Base-by-base conservation (phyloP, 2,113 vertebrate species). In the Natator depressus region DNA sequence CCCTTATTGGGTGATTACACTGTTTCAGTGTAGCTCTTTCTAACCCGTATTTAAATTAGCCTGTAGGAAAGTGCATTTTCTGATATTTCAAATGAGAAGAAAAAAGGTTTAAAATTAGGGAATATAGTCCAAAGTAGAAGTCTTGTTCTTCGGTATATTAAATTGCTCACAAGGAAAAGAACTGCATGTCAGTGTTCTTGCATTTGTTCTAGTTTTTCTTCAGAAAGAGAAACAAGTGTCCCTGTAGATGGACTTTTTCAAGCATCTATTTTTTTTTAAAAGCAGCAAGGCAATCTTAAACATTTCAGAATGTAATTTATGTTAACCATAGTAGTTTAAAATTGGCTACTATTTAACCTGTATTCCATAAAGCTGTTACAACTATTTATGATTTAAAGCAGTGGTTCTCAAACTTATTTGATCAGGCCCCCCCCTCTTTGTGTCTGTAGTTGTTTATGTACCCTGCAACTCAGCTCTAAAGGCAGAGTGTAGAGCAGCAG, bases 201-300 rank as follows among this genome's bases (percentile, higher is more conserved):
- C 76, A 31, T 87, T 93, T 87, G 38, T 89, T 92, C 50, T 87
- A 91, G 47, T 20, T 50, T 10, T 12, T 49, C 50, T 87, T 80
- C 17, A 88, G 31, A 22, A 51, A 29, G 38, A 78, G 57, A 20
- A 29, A 59, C 57, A 59, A 4, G 29, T 91, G 16, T 85, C 16
- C 35, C 89, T 10, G 5, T 31, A 82, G 57, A 59, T 50, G 57
- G 0, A 0, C 11, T 81, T 62, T 78, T 62, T 59, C 57, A n/a
- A 88, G 54, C 20, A 3, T 89, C 49, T 14, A 3, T 53, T 53
- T 3, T 53, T 53, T 53, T 53, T 53, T 53, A 6, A 53, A 53
- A 38, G 62, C 7, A 38, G 65, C 35, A 35, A 38, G 65, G 65
- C 65, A 72, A 20, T 72, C 65, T 72, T 72, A 72, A 72, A 14